A percentile compares a stretch with the other conserved stretches of the same genome.
Evolutionary conservation across 2,888 invertebrate species (phyloP).

Genomic region (Phragmatobia fuliginosa): DNA sequence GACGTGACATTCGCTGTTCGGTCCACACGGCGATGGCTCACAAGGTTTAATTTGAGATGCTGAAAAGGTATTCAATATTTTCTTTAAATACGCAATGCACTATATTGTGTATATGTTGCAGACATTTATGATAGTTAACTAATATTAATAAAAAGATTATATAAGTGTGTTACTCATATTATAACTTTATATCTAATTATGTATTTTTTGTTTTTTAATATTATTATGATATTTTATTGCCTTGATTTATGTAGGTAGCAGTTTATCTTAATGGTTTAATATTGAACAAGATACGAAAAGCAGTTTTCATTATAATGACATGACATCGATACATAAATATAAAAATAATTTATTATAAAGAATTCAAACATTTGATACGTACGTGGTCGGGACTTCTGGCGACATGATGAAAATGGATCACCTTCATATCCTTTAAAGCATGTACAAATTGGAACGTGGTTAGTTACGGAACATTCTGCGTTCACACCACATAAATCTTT

Average conservation of each 20-base stretch:
- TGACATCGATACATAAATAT: not conserved
- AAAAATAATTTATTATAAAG: too few relatives aligned
- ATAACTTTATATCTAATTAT: too few relatives aligned
- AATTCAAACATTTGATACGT: conserved; percentile 64
- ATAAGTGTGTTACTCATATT: too few relatives aligned
- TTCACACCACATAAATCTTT: conserved; percentile 94
- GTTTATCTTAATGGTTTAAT: too few relatives aligned
- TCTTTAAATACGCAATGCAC: not conserved
- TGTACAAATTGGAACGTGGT: conserved; percentile 93
- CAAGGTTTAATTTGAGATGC: conserved; percentile 87
- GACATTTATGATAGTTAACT: too few relatives aligned
- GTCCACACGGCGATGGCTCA: conserved; percentile 91
- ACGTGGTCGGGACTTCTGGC: conserved; percentile 85
- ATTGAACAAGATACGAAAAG: too few relatives aligned
- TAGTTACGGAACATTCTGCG: conserved; percentile 93
- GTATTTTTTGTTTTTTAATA: too few relatives aligned
- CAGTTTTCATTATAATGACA: too few relatives aligned
- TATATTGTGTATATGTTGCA: not conserved
- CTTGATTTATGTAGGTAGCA: too few relatives aligned
- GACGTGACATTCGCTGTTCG: conserved; percentile 91
- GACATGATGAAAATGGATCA: conserved; percentile 94
- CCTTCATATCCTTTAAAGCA: conserved; percentile 92
- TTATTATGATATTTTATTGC: too few relatives aligned
- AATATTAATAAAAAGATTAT: too few relatives aligned
- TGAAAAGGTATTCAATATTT: conserved; percentile 14